Evolutionary conservation across 2,113 vertebrate species (phyloP).

Genomic region (Gobius niger): DNA sequence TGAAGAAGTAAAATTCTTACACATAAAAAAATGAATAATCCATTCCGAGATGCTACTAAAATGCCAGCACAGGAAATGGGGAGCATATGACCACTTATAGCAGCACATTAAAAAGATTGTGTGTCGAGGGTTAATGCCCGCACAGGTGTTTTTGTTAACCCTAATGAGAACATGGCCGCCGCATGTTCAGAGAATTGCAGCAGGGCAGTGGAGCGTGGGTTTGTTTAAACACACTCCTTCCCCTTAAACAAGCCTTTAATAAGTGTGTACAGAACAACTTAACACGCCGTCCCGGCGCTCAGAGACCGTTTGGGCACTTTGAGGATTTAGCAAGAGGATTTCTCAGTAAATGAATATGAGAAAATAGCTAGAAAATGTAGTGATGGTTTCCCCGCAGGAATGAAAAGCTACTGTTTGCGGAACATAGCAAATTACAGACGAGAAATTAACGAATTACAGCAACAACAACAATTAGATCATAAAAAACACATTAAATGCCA

Average conservation of each 20-base stretch:
- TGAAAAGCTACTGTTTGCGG: neutral
- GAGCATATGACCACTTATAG: neutral
- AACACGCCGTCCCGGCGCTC: neutral
- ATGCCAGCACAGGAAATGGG: neutral
- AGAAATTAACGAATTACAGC: neutral
- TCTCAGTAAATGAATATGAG: constrained; percentile 2
- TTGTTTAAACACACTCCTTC: neutral
- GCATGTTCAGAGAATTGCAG: neutral
- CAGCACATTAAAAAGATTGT: neutral
- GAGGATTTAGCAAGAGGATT: neutral
- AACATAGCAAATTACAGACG: neutral
- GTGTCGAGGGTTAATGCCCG: neutral
- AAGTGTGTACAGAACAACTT: constrained; percentile 7
- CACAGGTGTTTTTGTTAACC: neutral
- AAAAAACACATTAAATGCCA: no score
- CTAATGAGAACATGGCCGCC: neutral
- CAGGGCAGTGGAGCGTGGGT: neutral
- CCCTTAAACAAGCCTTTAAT: neutral
- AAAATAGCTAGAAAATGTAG: neutral
- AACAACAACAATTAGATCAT: no score
- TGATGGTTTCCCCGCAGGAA: neutral
- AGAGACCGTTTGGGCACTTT: neutral
- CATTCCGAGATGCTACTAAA: neutral
- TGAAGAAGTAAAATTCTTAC: no score
- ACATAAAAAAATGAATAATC: no score